These are phyloP conservation scores for Sternarchorhynchus goeldii DNA, from an alignment of 2,797 vertebrate genomes.

Conservation along the genomic window DNA sequence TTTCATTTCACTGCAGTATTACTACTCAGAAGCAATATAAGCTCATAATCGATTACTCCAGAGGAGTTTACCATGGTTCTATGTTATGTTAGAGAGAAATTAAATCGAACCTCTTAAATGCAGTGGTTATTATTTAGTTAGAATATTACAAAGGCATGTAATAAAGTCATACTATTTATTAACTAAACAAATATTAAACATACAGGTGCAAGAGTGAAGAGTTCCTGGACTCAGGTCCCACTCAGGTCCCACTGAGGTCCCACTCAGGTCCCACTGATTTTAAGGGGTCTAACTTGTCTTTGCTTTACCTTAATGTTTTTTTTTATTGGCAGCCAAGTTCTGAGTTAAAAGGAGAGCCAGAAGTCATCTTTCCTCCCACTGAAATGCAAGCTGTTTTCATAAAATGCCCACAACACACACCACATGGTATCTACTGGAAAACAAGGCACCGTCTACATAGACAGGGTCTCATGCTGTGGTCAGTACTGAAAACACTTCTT, in stretches of 20 bases:
- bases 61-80: neutral
- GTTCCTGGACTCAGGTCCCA: neutral
- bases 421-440: neutral
- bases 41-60: neutral
- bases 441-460: neutral
- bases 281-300: neutral
- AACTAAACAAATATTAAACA: neutral
- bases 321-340: neutral
- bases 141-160: too few relatives aligned
- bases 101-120: too few relatives aligned
- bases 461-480: neutral
- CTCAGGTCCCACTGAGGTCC: too few relatives aligned
- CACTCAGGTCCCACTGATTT: neutral
- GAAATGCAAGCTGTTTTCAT: neutral
- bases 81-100: neutral
- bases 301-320: constrained; percentile 8
- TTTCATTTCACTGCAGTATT: too few relatives aligned
- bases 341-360: neutral
- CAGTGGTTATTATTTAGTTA: too few relatives aligned
- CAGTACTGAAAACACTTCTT: neutral
- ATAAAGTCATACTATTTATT: neutral
- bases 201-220: constrained; percentile 4
- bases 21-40: neutral
- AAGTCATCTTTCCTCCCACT: neutral
- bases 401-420: neutral